Conservation (phyloP, 1,140 invertebrate species). For the Colletes gigas region DNA sequence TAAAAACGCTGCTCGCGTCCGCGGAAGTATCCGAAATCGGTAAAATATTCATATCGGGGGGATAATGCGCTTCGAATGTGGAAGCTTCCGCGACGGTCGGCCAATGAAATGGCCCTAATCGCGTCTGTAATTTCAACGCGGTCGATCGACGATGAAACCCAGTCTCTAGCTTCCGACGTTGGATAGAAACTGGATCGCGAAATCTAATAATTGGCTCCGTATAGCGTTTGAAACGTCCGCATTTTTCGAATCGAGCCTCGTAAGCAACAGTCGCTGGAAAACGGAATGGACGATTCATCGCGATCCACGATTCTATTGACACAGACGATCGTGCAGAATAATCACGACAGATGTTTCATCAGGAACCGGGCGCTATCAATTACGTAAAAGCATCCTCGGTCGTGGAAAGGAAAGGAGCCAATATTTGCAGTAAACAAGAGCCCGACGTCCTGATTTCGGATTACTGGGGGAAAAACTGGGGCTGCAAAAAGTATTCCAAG, state of each 20-base stretch:
- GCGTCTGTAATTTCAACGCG: too few relatives aligned
- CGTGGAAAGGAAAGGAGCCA: conserved; percentile 35
- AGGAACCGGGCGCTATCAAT: conserved; percentile 17
- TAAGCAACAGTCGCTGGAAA: neutral
- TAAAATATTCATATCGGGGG: conserved; percentile 53
- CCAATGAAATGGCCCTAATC: neutral
- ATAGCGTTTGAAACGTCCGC: neutral
- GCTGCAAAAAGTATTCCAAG: conserved; percentile 43
- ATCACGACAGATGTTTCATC: conserved; percentile 35
- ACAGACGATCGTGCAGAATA: conserved; percentile 8
- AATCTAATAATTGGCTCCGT: neutral
- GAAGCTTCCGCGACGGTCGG: neutral
- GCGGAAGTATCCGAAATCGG: conserved; percentile 15
- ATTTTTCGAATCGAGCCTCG: neutral
- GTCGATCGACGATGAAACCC: conserved; percentile 18
- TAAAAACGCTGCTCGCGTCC: conserved; percentile 45
- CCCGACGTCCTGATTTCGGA: conserved; percentile 44
- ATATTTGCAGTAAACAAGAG: conserved; percentile 45
- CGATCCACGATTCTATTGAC: neutral
- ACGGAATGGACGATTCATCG: neutral
- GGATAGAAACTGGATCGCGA: neutral
- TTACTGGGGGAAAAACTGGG: conserved; percentile 20
- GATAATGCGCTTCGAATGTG: conserved; percentile 46
- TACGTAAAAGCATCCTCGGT: conserved; percentile 37
- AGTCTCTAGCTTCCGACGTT: too few relatives aligned